Evolutionary conservation across 2,113 vertebrate genomes (phyloP), one percentile per base, ranked within the genome.

Genomic region (Pterophyllum scalare): DNA sequence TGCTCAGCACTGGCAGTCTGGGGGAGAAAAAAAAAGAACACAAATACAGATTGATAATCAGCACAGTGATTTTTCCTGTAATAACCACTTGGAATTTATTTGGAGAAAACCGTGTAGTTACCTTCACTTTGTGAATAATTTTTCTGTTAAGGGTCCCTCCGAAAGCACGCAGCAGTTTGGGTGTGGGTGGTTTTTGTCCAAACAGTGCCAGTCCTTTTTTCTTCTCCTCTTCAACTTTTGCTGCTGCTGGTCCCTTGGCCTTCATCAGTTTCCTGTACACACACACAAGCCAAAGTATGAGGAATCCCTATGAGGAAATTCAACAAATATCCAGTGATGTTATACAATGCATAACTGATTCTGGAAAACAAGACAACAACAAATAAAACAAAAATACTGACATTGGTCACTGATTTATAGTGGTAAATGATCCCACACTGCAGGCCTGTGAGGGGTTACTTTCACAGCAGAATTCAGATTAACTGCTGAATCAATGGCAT

Each of bases 181-280:
- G 97, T 17, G 97, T 98, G 24, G 96, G 91, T 1, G 93, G 91
- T 92, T 96, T 98, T 35, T 77, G 59, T 52, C 88, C 93, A 2
- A 98, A 96, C 77, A 97, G 85, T 54, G 94, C 20, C 10, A 97
- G 75, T 0, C 96, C 97, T 88, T 94, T 96, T 81, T 91, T 94
- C 83, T 94, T 94, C 0, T 87, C 86, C 56, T 93, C 86, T 1
- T 95, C 95, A 4, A 72, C 92, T 81, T 94, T 90, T 49, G 17
- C 85, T 80, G 90, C 61, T 59, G 92, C 91, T 0, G 97, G 96
- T 52, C 94, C 96, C 59, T 98, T 97, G 33, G 97, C 92, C 79
- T 97, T 97, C 88, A 97, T 94, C 24, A 99, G 95, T 72, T 96
- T 96, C 88, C 97, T 99, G 40, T 56, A 78, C 9, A 59, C 33